Percentiles rank a stretch among this genome's conserved stretches.
phyloP scores from a whole-genome alignment of 2,888 invertebrate genomes.

The Chymomyza amoena region DNA sequence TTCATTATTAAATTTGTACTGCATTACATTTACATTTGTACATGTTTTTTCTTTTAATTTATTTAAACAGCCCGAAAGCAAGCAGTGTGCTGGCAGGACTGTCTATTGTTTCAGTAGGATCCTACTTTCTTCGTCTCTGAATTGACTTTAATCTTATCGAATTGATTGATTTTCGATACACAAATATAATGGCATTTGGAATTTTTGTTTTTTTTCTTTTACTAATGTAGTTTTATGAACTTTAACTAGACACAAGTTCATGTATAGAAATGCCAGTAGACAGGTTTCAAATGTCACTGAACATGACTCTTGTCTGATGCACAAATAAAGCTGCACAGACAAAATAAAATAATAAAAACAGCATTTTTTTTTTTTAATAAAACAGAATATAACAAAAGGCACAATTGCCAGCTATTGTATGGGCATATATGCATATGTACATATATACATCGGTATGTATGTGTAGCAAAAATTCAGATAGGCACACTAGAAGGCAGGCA shows the following conservation, averaged over 20 bases:
- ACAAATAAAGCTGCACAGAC: conserved; percentile 35
- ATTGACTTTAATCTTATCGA: no score
- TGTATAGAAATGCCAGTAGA: background rate
- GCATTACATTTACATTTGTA: background rate
- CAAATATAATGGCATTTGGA: no score
- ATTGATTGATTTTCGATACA: no score
- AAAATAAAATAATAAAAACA: conserved; percentile 31
- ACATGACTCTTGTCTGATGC: conserved; percentile 35
- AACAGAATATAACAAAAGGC: conserved; percentile 22
- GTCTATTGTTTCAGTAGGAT: no score
- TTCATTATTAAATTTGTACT: conserved; percentile 23
- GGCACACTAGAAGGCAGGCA: background rate
- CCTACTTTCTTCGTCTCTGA: no score
- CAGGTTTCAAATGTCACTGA: conserved; percentile 46
- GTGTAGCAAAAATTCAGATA: background rate
- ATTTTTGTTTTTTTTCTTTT: no score
- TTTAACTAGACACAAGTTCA: background rate
- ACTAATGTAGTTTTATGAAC: background rate
- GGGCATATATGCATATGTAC: conserved; percentile 25
- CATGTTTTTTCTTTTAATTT: background rate
- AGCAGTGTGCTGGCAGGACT: no score
- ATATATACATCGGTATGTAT: conserved; percentile 20
- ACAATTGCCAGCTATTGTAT: conserved; percentile 44
- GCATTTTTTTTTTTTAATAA: conserved; percentile 55
- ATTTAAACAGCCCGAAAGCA: background rate